These are phyloP conservation scores for Notechis scutatus DNA, from an alignment of 2,113 vertebrate genomes.

Conservation along the genomic window DNA sequence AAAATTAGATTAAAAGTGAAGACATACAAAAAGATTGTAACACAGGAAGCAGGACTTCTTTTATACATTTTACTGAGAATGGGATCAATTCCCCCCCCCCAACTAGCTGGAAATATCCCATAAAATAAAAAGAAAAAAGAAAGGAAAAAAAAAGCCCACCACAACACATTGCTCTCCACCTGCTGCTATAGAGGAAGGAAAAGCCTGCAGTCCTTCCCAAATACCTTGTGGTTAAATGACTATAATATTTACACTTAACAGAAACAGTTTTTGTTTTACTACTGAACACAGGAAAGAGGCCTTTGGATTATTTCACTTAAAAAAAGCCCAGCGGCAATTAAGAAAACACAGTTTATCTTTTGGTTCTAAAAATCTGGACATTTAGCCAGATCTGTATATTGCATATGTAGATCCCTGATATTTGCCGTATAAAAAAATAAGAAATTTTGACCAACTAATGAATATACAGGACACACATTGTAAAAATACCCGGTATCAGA, in stretches of 20 bases:
- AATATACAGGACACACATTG: not conserved
- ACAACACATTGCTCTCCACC: no score
- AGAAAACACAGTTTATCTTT: not conserved
- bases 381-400: conserved; percentile 15
- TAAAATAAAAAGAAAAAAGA: not conserved
- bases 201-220: not conserved
- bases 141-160: not conserved
- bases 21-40: accelerated
- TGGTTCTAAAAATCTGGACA: conserved; percentile 14
- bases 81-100: not conserved
- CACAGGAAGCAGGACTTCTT: conserved; percentile 10
- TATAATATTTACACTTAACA: not conserved
- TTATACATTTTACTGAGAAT: not conserved
- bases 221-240: conserved; percentile 6
- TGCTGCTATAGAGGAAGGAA: not conserved
- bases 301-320: not conserved
- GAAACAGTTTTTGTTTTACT: not conserved
- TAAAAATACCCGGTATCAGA: not conserved
- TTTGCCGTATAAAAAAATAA: not conserved
- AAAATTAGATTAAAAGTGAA: not conserved
- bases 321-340: not conserved
- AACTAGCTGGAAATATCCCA: not conserved
- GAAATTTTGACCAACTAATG: not conserved
- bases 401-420: conserved; percentile 20
- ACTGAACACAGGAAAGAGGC: not conserved